Base-by-base conservation (phyloP, 2,797 vertebrate species). In the Neosalanx taihuensis region DNA sequence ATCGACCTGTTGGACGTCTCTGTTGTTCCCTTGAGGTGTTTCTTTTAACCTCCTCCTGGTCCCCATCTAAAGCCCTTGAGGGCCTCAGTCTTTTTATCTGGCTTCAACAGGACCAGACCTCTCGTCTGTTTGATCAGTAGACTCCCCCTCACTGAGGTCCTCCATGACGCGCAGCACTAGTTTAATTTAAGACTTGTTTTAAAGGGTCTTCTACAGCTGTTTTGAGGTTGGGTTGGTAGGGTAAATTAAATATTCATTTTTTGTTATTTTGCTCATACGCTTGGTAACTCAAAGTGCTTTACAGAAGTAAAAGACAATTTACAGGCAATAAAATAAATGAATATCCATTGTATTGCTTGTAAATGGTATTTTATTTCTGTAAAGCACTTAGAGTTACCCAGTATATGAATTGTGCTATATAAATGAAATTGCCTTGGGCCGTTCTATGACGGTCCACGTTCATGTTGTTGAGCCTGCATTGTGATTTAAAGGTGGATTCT, bases 121-220 rank as follows among this genome's bases (percentile, higher is more conserved):
- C 64, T 26, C 29, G 37, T 81, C 60, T 76, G 69, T 80, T 74
- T 75, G 76, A 74, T 77, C 72, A 81, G 70, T 79, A 46, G 41
- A 46, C 81, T 81, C 80, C 74, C 41, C 15, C 71, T 46, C 63
- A 41, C 69, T 60, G 37, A 67, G 69, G 76, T 65, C 72, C 77
- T 76, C 53, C 26, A 56, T 76, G 61, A 62, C 80, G 68, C 62
- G 73, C 53, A 23, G 70, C n/a, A 64, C 72, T 68, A 51, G 29
- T 79, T 60, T 10, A 56, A n/a, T n/a, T 67, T 3, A 69, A 60
- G 80, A 78, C 58, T 67, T 78, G 63, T 65, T 77, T 76, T 67
- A 69, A 79, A 74, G 53, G 15, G 17, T 75, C 56, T 64, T 26
- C 67, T 68, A 64, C 69, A 12, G 23, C 23, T 1, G 23, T 26